Evolutionary conservation across 2,888 invertebrate genomes (phyloP), one percentile per base, ranked within the genome.

Genomic region (Phrixothrix hirtus): DNA sequence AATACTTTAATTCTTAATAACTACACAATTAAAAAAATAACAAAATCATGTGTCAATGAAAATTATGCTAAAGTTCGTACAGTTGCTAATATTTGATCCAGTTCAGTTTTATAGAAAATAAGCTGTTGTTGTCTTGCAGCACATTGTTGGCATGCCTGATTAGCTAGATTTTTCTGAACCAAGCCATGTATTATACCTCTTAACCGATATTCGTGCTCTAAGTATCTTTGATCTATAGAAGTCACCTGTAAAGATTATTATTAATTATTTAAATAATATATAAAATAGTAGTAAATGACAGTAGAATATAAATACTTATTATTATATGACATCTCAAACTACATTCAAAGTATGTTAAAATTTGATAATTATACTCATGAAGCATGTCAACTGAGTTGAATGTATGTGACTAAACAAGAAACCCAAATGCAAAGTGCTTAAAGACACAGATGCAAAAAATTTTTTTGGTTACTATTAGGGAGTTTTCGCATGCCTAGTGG

Each of bases 191-290:
- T 75, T 34, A 79, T 76, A 1, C 76, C 71, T 47, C 77, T 69
- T 34, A 79, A 65, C 27, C 78, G 71, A 50, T 75, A 71, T 58
- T 79, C 79, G n/a, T 78, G 66, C 41, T 78, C 76, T 59, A 77
- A 77, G 59, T 78, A 78, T 16, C 75, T 71, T 59, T 75, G 71
- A 57, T 79, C 78, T 60, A 78, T 63, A 55, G 70, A 72, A 30
- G 71, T 66, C 50, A 79, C 71, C 75, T 78, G 56, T 35, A 58
- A 52, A 27, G 58, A 53, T 54, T 4, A 7, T 9, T n/a, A 4
- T 37, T 17, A 11, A 21, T 37, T 4, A 35, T n/a, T n/a, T n/a
- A 16, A 14, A 3, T 14, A 11, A 2, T 13, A 7, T 32, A 11
- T 12, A 32, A 32, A 32, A 32, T 9, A 13, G 12, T 13, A 3